phyloP scores from a whole-genome alignment of 2,888 invertebrate species.

The Stomorhina lunata region DNA sequence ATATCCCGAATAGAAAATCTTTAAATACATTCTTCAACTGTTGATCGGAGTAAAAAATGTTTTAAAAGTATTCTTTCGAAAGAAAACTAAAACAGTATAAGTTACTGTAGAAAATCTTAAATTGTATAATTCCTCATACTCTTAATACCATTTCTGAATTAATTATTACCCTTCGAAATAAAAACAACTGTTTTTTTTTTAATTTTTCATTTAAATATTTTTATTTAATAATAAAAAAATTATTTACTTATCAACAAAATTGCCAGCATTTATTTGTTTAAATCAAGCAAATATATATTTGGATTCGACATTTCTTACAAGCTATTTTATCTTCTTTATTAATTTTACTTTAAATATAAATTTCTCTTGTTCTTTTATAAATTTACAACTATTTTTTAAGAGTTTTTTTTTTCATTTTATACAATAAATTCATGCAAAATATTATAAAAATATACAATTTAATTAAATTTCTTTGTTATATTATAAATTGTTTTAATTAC shows the following conservation, averaged over 20 bases:
- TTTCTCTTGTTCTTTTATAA: constrained; percentile 17
- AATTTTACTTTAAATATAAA: constrained; percentile 7
- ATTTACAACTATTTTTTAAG: constrained; percentile 50
- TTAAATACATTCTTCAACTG: no score
- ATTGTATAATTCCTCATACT: no score
- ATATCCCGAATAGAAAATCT: no score
- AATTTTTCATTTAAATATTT: constrained; percentile 55
- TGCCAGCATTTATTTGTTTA: constrained; percentile 60
- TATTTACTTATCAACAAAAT: constrained; percentile 62
- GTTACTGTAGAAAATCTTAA: no score
- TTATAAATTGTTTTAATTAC: not conserved
- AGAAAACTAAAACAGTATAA: no score
- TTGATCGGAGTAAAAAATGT: no score
- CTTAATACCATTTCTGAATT: no score
- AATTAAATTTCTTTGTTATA: not conserved
- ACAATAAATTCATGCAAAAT: constrained; percentile 56
- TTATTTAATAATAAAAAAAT: constrained; percentile 63
- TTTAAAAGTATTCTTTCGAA: no score
- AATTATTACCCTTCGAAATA: not conserved
- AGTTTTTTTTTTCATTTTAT: constrained; percentile 5
- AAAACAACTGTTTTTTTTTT: constrained; percentile 28
- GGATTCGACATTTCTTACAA: constrained; percentile 56
- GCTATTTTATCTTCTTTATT: constrained; percentile 19
- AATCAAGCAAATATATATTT: constrained; percentile 65
- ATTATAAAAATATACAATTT: constrained; percentile 63